These are phyloP conservation scores for Malaclemys terrapin DNA, from an alignment of 2,113 vertebrate species.

Conservation along the genomic window DNA sequence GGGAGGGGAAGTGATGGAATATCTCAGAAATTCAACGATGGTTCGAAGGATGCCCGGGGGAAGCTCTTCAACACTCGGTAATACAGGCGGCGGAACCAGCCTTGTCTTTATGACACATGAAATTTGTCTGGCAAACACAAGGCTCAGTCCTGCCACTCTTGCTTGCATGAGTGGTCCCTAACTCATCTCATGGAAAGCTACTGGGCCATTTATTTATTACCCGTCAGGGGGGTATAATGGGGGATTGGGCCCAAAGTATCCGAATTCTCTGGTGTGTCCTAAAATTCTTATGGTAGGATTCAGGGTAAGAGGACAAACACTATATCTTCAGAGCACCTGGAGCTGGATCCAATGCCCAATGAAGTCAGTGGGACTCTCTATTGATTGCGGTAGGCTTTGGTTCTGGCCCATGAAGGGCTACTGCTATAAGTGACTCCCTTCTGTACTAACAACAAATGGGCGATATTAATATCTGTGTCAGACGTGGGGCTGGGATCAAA, in stretches of 20 bases:
- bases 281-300: neutral
- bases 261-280: neutral
- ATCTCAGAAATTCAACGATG: neutral
- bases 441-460: neutral
- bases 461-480: neutral
- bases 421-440: rapidly evolving
- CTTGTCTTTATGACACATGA: neutral
- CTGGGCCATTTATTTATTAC: rapidly evolving
- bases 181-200: rapidly evolving
- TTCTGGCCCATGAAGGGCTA: neutral
- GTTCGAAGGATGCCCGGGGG: too few relatives aligned
- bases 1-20: rapidly evolving
- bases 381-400: neutral
- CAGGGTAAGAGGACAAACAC: neutral
- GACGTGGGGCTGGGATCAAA: neutral
- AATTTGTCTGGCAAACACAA: neutral
- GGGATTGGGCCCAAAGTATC: neutral
- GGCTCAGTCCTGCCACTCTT: neutral
- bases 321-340: neutral
- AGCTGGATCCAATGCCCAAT: neutral
- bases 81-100: rapidly evolving
- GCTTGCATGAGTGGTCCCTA: neutral
- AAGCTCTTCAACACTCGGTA: neutral
- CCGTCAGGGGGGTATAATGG: rapidly evolving
- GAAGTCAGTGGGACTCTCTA: neutral